Conservation (phyloP, 1,140 invertebrate genomes). For the Orchestia grillus region DNA sequence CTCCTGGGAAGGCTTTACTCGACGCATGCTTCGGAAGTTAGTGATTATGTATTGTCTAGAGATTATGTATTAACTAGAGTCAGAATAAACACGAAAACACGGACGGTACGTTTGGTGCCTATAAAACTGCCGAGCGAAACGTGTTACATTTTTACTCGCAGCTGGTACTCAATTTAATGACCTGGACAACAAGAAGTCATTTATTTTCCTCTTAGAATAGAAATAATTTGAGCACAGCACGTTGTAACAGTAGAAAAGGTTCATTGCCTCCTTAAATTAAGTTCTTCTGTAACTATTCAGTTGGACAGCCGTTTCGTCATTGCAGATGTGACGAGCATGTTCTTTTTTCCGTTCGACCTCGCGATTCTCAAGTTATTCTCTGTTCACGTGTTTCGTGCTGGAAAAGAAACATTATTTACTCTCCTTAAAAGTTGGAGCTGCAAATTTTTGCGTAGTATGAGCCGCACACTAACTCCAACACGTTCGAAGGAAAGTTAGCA, state of each 20-base stretch:
- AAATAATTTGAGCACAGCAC: not conserved
- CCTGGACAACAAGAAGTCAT: no score
- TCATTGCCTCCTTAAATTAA: not conserved
- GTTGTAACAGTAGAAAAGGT: not conserved
- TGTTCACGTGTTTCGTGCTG: not conserved
- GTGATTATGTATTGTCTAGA: no score
- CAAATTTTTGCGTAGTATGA: not conserved
- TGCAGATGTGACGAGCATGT: no score
- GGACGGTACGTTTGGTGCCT: no score
- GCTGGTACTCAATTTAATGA: no score
- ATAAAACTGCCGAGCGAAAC: no score
- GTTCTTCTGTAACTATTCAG: not conserved
- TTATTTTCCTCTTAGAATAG: not conserved
- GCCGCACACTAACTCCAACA: not conserved
- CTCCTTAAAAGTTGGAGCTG: not conserved
- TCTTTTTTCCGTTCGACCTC: not conserved
- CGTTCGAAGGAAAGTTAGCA: not conserved
- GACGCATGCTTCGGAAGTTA: no score
- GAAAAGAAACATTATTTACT: not conserved
- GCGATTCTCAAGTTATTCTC: not conserved
- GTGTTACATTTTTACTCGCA: no score
- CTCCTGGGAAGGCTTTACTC: no score
- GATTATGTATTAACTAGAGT: no score
- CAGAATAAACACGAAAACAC: no score
- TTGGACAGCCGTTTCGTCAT: no score